Percentiles rank a stretch among this genome's conserved stretches.
phyloP scores from a whole-genome alignment of 2,113 vertebrate genomes.

The Talpa occidentalis region DNA sequence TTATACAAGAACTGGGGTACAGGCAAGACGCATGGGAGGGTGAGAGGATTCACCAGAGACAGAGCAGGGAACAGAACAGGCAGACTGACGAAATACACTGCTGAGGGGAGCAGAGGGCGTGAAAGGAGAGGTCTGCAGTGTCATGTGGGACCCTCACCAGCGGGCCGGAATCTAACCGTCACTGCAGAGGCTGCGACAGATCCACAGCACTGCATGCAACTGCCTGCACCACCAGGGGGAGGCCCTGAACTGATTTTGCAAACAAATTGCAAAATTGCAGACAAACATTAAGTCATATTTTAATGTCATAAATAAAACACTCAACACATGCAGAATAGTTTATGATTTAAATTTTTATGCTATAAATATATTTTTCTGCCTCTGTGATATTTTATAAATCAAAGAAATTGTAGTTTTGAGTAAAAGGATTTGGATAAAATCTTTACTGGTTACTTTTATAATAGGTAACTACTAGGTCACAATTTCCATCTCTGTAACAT shows the following conservation, averaged over 20 bases:
- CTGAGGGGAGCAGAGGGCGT: no score
- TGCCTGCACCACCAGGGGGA: no score
- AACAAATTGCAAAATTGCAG: background rate
- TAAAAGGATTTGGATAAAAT: background rate
- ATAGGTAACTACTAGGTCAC: background rate
- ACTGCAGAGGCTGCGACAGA: no score
- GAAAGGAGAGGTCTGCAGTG: no score
- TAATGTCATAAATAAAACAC: constrained; percentile 7
- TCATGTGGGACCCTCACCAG: no score
- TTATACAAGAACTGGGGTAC: no score
- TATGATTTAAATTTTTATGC: constrained; percentile 11
- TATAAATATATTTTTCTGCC: background rate
- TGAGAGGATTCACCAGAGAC: no score
- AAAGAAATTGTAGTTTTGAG: background rate
- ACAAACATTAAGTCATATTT: background rate
- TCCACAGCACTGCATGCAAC: no score
- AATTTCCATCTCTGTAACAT: background rate
- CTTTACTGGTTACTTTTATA: background rate
- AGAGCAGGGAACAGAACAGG: no score
- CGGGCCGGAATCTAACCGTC: no score
- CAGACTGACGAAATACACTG: no score
- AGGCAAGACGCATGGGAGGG: no score
- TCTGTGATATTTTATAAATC: background rate
- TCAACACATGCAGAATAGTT: constrained; percentile 9
- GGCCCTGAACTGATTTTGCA: background rate